A percentile compares a stretch with the other conserved stretches of the same genome.
Conservation (phyloP, 2,113 vertebrate genomes). For the Recurvirostra avosetta region DNA sequence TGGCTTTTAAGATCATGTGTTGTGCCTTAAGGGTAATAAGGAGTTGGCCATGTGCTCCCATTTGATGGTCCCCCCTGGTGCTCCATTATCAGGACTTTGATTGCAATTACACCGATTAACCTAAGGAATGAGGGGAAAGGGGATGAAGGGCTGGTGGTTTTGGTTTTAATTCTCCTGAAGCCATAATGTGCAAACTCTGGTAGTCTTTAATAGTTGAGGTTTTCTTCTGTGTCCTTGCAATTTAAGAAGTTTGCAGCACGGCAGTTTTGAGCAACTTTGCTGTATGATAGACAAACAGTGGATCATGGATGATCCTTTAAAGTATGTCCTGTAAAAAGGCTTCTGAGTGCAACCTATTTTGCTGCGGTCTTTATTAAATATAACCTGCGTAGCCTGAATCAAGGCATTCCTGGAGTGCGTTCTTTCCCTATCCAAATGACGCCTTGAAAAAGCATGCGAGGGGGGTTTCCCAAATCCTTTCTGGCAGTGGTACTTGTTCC, state of each 20-base stretch:
- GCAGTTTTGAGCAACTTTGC: neutral
- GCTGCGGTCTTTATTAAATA: no score
- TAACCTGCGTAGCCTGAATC: no score
- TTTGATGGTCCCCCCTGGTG: accelerated
- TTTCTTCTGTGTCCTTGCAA: neutral
- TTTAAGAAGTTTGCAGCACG: neutral
- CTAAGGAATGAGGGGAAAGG: neutral
- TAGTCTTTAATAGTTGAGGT: neutral
- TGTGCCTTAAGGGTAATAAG: neutral
- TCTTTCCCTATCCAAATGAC: no score
- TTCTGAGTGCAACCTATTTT: neutral
- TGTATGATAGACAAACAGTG: neutral
- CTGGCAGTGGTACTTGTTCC: no score
- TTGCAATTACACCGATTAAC: neutral
- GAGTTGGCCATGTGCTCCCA: neutral
- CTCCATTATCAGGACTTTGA: neutral
- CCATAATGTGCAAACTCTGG: neutral
- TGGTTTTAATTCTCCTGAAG: neutral
- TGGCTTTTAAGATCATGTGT: neutral
- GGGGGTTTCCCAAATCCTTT: no score
- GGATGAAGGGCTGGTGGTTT: neutral
- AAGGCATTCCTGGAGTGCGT: no score
- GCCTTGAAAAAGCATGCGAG: no score
- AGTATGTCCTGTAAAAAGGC: neutral
- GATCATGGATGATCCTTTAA: neutral